phyloP scores from a whole-genome alignment of 2,888 invertebrate genomes.

The Lepidocyrtinus sp. region DNA sequence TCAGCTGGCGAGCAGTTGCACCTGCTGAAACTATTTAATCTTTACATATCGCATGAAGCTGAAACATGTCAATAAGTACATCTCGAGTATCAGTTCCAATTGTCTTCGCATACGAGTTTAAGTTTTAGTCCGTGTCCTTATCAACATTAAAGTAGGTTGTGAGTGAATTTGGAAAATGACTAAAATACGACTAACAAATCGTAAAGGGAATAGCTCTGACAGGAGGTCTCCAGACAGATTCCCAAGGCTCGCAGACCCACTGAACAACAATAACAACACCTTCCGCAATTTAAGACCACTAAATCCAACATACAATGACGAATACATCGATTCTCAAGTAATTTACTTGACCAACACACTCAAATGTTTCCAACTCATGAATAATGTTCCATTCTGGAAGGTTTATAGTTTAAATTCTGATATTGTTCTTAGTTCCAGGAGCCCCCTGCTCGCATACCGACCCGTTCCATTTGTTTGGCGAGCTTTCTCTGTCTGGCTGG shows the following conservation, averaged over 20 bases:
- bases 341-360: too few relatives aligned
- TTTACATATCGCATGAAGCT: too few relatives aligned
- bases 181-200: constrained; percentile 58
- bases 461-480: constrained; percentile 87
- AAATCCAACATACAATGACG: constrained; percentile 58
- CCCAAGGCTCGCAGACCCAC: neutral
- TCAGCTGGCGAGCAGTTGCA: too few relatives aligned
- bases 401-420: neutral
- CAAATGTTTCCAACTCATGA: constrained; percentile 18
- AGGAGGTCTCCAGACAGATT: neutral
- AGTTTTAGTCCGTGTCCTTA: too few relatives aligned
- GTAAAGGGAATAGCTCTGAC: constrained; percentile 41
- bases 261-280: neutral
- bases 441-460: constrained; percentile 81
- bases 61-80: too few relatives aligned
- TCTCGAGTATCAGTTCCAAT: too few relatives aligned
- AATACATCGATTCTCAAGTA: constrained; percentile 68
- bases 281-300: neutral
- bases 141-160: too few relatives aligned
- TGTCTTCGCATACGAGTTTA: too few relatives aligned
- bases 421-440: constrained; percentile 72
- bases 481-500: constrained; percentile 85
- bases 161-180: constrained; percentile 58
- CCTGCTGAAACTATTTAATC: too few relatives aligned
- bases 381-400: neutral